These are phyloP conservation scores for Nomada flava DNA, from an alignment of 2,888 invertebrate species.

Conservation along the genomic window DNA sequence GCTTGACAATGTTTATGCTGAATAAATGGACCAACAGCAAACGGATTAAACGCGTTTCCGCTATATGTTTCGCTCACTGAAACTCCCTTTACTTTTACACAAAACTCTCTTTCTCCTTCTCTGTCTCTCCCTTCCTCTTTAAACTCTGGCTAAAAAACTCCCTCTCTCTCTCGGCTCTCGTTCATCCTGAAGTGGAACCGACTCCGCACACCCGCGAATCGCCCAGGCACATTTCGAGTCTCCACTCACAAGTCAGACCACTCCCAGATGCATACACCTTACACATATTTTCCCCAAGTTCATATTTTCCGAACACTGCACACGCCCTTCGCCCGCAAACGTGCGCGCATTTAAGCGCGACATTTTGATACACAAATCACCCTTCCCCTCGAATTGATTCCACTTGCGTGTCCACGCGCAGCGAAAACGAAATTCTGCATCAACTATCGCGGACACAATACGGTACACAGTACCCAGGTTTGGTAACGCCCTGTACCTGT, in stretches of 20 bases:
- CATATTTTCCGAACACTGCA: background rate
- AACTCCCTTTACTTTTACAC: background rate
- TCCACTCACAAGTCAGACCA: background rate
- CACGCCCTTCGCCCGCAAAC: background rate
- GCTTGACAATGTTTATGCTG: background rate
- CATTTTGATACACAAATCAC: too few relatives aligned
- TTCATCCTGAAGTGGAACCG: constrained; percentile 4
- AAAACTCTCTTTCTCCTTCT: background rate
- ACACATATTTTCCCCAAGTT: background rate
- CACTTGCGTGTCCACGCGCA: constrained; percentile 1
- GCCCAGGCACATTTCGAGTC: background rate
- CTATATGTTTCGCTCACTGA: background rate
- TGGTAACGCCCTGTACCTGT: constrained; percentile 46
- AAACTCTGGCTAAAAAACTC: background rate
- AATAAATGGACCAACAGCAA: background rate
- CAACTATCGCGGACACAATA: constrained; percentile 10
- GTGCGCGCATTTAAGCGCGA: background rate
- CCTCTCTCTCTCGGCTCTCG: background rate
- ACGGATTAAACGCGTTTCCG: background rate
- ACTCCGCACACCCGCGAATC: background rate
- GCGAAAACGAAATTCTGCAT: constrained; percentile 21
- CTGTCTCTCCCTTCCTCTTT: background rate
- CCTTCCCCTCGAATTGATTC: background rate
- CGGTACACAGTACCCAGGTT: constrained; percentile 19
- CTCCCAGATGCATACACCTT: background rate